These are phyloP conservation scores for Drosophila willistoni DNA, from an alignment of 1,140 invertebrate genomes.

Conservation along the genomic window DNA sequence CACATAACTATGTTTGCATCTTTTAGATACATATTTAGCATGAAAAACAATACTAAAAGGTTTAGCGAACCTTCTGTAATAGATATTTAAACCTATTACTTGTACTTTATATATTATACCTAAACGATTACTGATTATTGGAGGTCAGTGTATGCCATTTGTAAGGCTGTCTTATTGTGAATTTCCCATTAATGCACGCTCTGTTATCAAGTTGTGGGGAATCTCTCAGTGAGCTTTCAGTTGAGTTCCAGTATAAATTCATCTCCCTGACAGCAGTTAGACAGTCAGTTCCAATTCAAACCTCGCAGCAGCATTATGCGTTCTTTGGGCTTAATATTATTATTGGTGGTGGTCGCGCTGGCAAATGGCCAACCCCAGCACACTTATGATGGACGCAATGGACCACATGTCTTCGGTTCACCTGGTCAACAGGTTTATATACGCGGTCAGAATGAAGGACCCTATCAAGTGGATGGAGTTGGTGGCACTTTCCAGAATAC, in stretches of 20 bases:
- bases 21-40: neutral
- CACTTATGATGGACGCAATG: constrained; percentile 57
- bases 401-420: constrained; percentile 51
- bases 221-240: neutral
- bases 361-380: constrained; percentile 31
- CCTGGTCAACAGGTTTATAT: constrained; percentile 60
- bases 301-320: neutral
- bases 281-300: neutral
- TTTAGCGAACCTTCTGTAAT: neutral
- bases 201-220: neutral
- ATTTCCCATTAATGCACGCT: neutral
- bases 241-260: constrained; percentile 1
- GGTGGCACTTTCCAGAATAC: constrained; percentile 57
- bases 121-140: constrained; percentile 5
- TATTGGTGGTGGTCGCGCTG: constrained; percentile 16
- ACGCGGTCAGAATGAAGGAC: constrained; percentile 58
- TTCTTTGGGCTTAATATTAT: constrained; percentile 2
- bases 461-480: constrained; percentile 53
- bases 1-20: neutral
- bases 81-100: neutral
- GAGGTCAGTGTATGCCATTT: constrained; percentile 24
- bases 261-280: neutral
- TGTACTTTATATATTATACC: neutral
- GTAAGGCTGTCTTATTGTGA: neutral
- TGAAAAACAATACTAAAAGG: neutral